Evolutionary conservation across 2,888 invertebrate species (phyloP).

Genomic region (Lordiphosa fenestrarum): DNA sequence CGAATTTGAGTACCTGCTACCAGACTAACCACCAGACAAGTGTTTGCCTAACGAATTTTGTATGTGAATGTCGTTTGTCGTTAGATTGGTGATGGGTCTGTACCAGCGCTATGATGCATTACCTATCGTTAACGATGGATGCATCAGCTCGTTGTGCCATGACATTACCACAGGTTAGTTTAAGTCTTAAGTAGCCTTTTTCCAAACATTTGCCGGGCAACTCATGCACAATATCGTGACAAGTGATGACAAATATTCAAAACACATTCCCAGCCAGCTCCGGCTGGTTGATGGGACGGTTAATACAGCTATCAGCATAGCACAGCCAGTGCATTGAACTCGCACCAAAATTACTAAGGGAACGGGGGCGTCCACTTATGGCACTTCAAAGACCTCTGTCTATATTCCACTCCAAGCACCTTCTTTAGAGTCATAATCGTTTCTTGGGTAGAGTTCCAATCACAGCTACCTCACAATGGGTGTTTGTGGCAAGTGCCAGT

Average conservation of each 20-base stretch:
- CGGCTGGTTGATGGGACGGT: conserved; percentile 35
- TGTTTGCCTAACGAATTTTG: no score
- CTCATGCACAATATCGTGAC: conserved; percentile 50
- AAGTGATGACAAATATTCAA: conserved; percentile 64
- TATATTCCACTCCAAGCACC: conserved; percentile 2
- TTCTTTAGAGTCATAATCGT: conserved; percentile 7
- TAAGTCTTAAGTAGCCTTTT: no score
- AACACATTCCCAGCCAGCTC: conserved; percentile 47
- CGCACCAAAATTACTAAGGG: not conserved
- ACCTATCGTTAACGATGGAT: no score
- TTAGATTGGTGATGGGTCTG: no score
- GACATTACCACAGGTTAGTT: no score
- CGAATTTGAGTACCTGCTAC: no score
- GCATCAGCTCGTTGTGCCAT: no score
- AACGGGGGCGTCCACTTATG: conserved; percentile 6
- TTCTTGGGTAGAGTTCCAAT: conserved; percentile 6
- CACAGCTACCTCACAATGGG: conserved; percentile 15
- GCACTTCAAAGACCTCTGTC: conserved; percentile 11
- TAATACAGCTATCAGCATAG: conserved; percentile 62
- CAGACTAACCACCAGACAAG: no score
- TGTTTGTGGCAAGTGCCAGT: conserved; percentile 29
- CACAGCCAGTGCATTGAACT: conserved; percentile 49
- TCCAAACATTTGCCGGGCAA: no score
- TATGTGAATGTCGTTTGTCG: no score
- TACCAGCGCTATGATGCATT: no score